phyloP scores from a whole-genome alignment of 1,140 invertebrate genomes.

The Drosophila ogumai region DNA sequence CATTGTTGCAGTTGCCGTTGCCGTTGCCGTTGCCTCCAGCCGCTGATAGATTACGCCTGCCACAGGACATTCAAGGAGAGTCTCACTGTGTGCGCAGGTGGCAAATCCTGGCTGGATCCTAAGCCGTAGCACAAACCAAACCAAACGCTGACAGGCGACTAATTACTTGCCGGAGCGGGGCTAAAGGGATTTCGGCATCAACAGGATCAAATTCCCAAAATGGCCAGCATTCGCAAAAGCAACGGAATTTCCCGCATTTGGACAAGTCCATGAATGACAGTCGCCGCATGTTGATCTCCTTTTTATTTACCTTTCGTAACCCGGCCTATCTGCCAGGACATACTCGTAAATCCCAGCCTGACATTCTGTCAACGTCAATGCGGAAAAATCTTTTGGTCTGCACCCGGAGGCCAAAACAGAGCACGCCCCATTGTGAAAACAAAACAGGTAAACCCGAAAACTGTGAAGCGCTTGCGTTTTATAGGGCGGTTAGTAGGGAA shows the following conservation, averaged over 20 bases:
- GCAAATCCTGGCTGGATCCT: conserved; percentile 24
- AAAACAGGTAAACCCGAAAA: conserved; percentile 26
- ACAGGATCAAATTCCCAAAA: conserved; percentile 41
- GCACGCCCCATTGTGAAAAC: conserved; percentile 26
- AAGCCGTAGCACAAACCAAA: conserved; percentile 47
- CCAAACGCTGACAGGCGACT: conserved; percentile 51
- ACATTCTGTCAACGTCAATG: conserved; percentile 50
- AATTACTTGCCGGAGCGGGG: conserved; percentile 40
- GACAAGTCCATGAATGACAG: conserved; percentile 50
- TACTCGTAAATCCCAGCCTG: conserved; percentile 33
- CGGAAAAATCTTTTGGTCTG: conserved; percentile 18
- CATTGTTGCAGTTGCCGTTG: conserved; percentile 43
- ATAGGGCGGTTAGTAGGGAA: background rate
- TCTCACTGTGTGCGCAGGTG: conserved; percentile 35
- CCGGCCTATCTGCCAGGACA: conserved; percentile 28
- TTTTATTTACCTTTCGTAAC: conserved; percentile 11
- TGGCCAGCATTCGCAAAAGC: conserved; percentile 30
- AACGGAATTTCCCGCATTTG: conserved; percentile 40
- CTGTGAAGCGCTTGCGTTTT: conserved; percentile 10
- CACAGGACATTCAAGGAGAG: conserved; percentile 26
- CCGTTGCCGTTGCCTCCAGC: conserved; percentile 34
- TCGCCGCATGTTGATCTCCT: conserved; percentile 31
- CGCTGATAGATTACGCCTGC: conserved; percentile 46
- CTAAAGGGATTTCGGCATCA: conserved; percentile 46
- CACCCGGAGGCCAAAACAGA: conserved; percentile 32